These are phyloP conservation scores for Molorchus minor DNA, from an alignment of 2,888 invertebrate species.

Conservation along the genomic window DNA sequence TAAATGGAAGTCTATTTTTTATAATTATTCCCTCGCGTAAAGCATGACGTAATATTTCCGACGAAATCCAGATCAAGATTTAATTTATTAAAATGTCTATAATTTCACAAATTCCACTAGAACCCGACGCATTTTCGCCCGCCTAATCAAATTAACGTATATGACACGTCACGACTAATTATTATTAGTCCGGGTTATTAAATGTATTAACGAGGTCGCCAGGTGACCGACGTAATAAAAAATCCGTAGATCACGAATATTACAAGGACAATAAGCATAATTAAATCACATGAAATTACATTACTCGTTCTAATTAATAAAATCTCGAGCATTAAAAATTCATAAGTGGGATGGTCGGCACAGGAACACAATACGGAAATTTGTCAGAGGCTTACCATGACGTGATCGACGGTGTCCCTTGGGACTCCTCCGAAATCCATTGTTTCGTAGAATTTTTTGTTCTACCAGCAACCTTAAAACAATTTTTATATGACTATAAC, in stretches of 20 bases:
- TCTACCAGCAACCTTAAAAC: too few relatives aligned
- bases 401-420: slow-evolving; percentile 9
- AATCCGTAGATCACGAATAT: slow-evolving; percentile 38
- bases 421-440: too few relatives aligned
- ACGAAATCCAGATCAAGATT: background rate
- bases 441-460: too few relatives aligned
- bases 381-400: slow-evolving; percentile 24
- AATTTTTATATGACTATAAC: too few relatives aligned
- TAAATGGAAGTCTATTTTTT: too few relatives aligned
- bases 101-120: slow-evolving; percentile 16
- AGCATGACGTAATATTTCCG: background rate
- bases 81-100: background rate
- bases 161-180: slow-evolving; percentile 15
- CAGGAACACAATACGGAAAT: slow-evolving; percentile 34
- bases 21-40: too few relatives aligned
- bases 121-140: slow-evolving; percentile 16
- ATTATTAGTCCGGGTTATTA: slow-evolving; percentile 24
- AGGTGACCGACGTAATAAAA: slow-evolving; percentile 25
- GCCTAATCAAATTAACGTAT: slow-evolving; percentile 32
- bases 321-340: slow-evolving; percentile 42
- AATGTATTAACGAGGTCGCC: slow-evolving; percentile 26
- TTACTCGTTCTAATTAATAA: slow-evolving; percentile 52
- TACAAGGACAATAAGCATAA: slow-evolving; percentile 37
- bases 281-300: slow-evolving; percentile 47
- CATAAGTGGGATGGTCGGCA: slow-evolving; percentile 37